Conservation (phyloP, 2,797 vertebrate species). For the Phalloptychus januarius region DNA sequence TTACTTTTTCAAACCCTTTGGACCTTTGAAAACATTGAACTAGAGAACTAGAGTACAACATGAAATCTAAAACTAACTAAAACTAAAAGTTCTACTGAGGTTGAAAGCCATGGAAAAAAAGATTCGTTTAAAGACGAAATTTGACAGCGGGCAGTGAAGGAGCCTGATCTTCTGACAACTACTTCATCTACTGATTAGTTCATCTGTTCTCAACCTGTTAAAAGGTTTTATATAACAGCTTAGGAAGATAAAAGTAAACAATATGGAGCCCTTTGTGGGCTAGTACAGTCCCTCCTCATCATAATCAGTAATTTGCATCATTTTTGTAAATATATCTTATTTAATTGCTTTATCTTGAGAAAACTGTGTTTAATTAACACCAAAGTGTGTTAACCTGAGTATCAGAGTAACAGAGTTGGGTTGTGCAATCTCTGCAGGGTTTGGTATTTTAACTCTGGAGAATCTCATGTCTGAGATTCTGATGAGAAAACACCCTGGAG, state of each 20-base stretch:
- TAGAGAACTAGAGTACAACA: background rate
- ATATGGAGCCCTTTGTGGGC: background rate
- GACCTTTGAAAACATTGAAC: no score
- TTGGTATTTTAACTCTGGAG: background rate
- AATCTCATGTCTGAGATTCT: background rate
- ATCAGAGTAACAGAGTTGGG: background rate
- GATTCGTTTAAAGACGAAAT: background rate
- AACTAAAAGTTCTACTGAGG: background rate
- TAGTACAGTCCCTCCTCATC: background rate
- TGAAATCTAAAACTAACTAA: background rate
- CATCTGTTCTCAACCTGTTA: background rate
- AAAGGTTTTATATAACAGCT: background rate
- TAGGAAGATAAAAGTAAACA: background rate
- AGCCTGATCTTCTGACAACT: background rate
- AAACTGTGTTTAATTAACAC: background rate
- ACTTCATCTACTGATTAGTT: background rate
- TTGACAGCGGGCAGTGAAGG: background rate
- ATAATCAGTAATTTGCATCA: background rate
- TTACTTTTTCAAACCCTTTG: no score
- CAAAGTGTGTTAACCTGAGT: background rate
- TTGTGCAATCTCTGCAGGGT: background rate
- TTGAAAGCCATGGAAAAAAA: background rate
- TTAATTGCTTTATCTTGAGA: background rate
- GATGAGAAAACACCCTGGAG: background rate
- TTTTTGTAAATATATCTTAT: background rate